Conservation (phyloP, 2,113 vertebrate species). For the Albula glossodonta region DNA sequence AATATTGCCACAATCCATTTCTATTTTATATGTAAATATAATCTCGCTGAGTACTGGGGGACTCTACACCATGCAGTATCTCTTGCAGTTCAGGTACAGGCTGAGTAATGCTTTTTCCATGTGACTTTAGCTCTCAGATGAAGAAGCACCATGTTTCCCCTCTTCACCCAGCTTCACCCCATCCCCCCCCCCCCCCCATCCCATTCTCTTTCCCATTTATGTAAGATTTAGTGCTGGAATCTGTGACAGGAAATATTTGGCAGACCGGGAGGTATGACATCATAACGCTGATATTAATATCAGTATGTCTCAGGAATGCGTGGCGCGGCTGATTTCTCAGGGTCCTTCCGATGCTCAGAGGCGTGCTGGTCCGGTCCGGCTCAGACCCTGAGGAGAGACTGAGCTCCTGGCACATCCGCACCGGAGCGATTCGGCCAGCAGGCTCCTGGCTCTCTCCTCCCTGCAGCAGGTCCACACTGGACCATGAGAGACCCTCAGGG, state of each 20-base stretch:
- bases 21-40: neutral
- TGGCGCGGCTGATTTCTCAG: conserved; percentile 57
- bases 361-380: conserved; percentile 41
- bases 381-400: conserved; percentile 32
- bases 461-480: neutral
- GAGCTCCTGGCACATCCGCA: conserved; percentile 33
- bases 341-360: conserved; percentile 50
- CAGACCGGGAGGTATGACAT: conserved; percentile 40
- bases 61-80: too few species aligned
- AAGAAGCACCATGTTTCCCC: neutral
- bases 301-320: conserved; percentile 48
- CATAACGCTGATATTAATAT: conserved; percentile 42
- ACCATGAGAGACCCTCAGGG: neutral
- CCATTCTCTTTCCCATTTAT: conserved; percentile 24
- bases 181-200: conserved; percentile 15
- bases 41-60: neutral
- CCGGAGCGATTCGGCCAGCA: neutral
- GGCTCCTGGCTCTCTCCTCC: neutral
- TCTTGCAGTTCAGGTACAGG: neutral
- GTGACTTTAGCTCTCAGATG: neutral
- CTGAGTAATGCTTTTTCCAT: neutral
- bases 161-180: neutral
- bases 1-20: too few species aligned
- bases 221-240: neutral
- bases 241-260: conserved; percentile 43